A percentile compares a stretch with the other conserved stretches of the same genome.
These are phyloP conservation scores for Hirtodrosophila duncani DNA, from an alignment of 2,888 invertebrate genomes.

Conservation along the genomic window DNA sequence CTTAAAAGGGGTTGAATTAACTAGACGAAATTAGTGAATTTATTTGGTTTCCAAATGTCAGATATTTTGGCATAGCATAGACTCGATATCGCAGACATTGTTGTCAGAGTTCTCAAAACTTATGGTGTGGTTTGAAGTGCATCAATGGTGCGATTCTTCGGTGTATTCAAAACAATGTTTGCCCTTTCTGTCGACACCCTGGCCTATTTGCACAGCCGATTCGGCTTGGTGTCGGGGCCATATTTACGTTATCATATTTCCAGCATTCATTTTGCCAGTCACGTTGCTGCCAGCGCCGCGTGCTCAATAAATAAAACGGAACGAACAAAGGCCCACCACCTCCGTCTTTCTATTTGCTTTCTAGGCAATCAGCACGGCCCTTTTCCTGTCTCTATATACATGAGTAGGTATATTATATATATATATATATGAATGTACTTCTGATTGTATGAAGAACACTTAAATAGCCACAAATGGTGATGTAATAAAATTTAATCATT, in stretches of 20 bases:
- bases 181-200: too few relatives aligned
- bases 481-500: constrained; percentile 25
- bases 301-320: constrained; percentile 47
- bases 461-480: constrained; percentile 16
- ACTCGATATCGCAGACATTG: too few relatives aligned
- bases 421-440: constrained; percentile 25
- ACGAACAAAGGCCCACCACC: background rate
- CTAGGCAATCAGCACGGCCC: background rate
- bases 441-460: background rate
- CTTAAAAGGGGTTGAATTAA: too few relatives aligned
- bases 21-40: too few relatives aligned
- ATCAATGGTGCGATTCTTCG: too few relatives aligned
- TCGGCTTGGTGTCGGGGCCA: constrained; percentile 29
- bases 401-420: constrained; percentile 6
- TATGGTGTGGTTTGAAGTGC: too few relatives aligned
- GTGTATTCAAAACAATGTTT: too few relatives aligned
- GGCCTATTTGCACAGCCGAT: too few relatives aligned
- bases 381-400: constrained; percentile 3
- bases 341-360: background rate
- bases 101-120: too few relatives aligned
- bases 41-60: too few relatives aligned
- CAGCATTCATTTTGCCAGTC: constrained; percentile 64
- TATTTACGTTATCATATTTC: constrained; percentile 65
- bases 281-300: constrained; percentile 44
- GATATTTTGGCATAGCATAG: too few relatives aligned